These are phyloP conservation scores for Leguminivora glycinivorella DNA, from an alignment of 1,140 invertebrate genomes.

Conservation along the genomic window DNA sequence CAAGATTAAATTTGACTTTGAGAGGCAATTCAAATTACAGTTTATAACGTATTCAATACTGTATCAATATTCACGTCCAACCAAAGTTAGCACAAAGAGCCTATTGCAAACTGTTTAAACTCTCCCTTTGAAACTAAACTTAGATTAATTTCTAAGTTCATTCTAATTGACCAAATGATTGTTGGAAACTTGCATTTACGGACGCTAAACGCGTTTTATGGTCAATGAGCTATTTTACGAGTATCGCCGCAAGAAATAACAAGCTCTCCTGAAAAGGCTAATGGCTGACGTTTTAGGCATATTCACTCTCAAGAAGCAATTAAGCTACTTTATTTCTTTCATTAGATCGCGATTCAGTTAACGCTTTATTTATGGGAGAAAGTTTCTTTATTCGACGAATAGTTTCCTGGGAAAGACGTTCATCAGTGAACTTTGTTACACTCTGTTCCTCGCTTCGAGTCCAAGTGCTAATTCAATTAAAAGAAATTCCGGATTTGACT, in stretches of 20 bases:
- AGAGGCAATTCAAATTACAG: background rate
- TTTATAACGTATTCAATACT: conserved; percentile 2
- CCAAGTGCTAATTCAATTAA: conserved; percentile 50
- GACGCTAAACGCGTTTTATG: conserved; percentile 14
- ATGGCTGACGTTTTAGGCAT: conserved; percentile 32
- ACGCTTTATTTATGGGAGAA: conserved; percentile 50
- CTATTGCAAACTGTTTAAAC: conserved; percentile 17
- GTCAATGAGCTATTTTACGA: conserved; percentile 15
- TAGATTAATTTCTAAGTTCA: conserved; percentile 28
- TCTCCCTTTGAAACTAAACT: conserved; percentile 23
- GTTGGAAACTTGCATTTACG: conserved; percentile 8
- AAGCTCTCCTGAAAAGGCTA: conserved; percentile 31
- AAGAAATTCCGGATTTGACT: conserved; percentile 36
- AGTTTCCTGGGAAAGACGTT: conserved; percentile 27
- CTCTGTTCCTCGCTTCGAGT: conserved; percentile 21
- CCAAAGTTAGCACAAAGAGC: conserved; percentile 14
- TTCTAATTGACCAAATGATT: conserved; percentile 18
- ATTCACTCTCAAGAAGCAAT: conserved; percentile 53
- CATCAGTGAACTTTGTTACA: conserved; percentile 27
- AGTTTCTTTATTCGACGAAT: conserved; percentile 39
- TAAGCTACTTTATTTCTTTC: conserved; percentile 57
- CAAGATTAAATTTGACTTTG: background rate
- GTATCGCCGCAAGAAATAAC: conserved; percentile 19
- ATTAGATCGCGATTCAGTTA: conserved; percentile 50
- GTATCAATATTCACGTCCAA: conserved; percentile 12